Percentiles rank a stretch among this genome's conserved stretches.
These are phyloP conservation scores for Ormyrus thymus DNA, from an alignment of 2,888 invertebrate species.

Conservation along the genomic window DNA sequence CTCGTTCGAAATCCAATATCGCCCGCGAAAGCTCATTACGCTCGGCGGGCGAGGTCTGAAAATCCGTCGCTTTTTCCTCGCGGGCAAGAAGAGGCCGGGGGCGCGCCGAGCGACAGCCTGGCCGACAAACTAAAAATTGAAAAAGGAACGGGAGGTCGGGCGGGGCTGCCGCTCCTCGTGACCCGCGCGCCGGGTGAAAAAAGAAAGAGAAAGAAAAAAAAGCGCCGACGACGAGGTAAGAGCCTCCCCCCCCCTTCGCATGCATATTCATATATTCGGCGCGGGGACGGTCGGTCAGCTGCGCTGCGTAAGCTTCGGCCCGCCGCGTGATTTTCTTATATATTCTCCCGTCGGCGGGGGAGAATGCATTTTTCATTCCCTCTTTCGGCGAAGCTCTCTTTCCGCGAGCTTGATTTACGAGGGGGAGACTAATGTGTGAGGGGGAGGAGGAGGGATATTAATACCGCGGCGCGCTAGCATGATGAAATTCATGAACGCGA, in stretches of 20 bases:
- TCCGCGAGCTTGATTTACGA: conserved; percentile 43
- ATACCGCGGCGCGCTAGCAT: conserved; percentile 2
- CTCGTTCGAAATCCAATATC: no score
- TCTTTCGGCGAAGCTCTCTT: conserved; percentile 22
- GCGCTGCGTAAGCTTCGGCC: conserved; percentile 11
- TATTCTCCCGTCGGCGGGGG: conserved; percentile 5
- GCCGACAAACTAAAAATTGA: background rate
- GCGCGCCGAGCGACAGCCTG: no score
- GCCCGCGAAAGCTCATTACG: no score
- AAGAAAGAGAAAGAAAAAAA: conserved; percentile 27
- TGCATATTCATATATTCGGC: conserved; percentile 47
- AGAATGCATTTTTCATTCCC: conserved; percentile 52
- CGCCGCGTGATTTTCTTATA: conserved; percentile 48
- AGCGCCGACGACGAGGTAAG: background rate
- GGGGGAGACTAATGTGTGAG: background rate
- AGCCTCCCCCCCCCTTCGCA: conserved; percentile 1
- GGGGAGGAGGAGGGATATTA: conserved; percentile 22
- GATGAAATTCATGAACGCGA: conserved; percentile 33
- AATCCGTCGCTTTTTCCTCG: no score
- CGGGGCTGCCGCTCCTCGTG: no score
- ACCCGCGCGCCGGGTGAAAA: background rate
- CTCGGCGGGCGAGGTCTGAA: no score
- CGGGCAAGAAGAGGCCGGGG: background rate
- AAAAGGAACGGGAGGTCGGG: background rate
- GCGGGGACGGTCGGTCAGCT: conserved; percentile 19